Conservation (phyloP, 2,797 vertebrate species). For the Garrulus glandarius region DNA sequence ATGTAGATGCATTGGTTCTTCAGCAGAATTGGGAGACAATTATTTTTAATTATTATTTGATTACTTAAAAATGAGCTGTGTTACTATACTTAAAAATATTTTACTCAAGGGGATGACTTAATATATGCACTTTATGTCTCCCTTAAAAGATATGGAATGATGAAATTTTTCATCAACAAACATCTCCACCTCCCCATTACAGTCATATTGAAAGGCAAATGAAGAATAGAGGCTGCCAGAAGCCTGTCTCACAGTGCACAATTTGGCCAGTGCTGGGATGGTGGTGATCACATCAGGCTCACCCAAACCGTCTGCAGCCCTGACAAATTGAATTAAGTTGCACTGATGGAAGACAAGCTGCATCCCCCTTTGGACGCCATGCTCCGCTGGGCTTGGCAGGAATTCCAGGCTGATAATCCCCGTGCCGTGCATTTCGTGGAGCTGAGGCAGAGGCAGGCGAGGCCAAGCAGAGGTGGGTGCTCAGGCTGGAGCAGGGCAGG, state of each 20-base stretch:
- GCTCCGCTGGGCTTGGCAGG: neutral
- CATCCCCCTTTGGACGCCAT: neutral
- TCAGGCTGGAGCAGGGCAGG: neutral
- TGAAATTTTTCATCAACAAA: neutral
- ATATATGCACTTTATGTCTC: neutral
- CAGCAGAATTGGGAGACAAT: neutral
- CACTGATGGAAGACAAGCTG: neutral
- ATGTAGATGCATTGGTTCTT: neutral
- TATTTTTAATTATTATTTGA: conserved; percentile 56
- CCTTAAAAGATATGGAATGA: neutral
- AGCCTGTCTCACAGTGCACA: neutral
- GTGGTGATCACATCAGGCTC: accelerated
- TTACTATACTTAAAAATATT: conserved; percentile 39
- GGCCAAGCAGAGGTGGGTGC: neutral
- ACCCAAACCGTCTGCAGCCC: neutral
- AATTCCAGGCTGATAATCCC: neutral
- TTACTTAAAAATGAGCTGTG: conserved; percentile 25
- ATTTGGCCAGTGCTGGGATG: accelerated
- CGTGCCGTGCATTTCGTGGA: accelerated
- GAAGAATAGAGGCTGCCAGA: neutral
- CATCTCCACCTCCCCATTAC: neutral
- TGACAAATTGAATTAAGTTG: conserved; percentile 13
- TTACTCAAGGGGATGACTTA: neutral
- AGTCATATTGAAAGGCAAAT: neutral
- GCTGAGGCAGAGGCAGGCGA: neutral